These are phyloP conservation scores for Buceros bicornis DNA, from an alignment of 2,797 vertebrate species.

Conservation along the genomic window DNA sequence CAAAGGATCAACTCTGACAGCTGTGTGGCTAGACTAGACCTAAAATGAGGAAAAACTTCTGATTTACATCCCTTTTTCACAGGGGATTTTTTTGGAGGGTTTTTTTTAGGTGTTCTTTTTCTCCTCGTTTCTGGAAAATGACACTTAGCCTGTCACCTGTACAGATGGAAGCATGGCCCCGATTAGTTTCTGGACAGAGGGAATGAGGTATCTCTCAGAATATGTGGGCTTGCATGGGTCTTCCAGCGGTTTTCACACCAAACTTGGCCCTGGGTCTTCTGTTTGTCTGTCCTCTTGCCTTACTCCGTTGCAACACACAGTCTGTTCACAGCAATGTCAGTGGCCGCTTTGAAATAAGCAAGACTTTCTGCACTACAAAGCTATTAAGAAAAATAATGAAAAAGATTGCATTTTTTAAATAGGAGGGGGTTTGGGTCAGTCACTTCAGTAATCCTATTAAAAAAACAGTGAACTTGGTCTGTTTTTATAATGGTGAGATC, in stretches of 20 bases:
- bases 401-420: background rate
- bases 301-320: background rate
- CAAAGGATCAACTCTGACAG: background rate
- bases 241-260: background rate
- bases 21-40: background rate
- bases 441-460: background rate
- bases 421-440: background rate
- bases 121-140: background rate
- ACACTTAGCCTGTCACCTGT: background rate
- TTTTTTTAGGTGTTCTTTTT: accelerated
- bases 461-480: background rate
- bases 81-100: background rate
- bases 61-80: background rate
- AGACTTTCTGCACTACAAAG: background rate
- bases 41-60: background rate
- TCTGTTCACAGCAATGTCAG: background rate
- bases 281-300: background rate
- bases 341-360: background rate
- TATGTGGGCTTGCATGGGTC: background rate
- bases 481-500: background rate
- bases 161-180: background rate
- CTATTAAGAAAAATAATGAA: background rate
- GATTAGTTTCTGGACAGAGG: background rate
- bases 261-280: background rate
- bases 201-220: background rate